These are phyloP conservation scores for Apoda limacodes DNA, from an alignment of 2,888 invertebrate species.

Conservation along the genomic window DNA sequence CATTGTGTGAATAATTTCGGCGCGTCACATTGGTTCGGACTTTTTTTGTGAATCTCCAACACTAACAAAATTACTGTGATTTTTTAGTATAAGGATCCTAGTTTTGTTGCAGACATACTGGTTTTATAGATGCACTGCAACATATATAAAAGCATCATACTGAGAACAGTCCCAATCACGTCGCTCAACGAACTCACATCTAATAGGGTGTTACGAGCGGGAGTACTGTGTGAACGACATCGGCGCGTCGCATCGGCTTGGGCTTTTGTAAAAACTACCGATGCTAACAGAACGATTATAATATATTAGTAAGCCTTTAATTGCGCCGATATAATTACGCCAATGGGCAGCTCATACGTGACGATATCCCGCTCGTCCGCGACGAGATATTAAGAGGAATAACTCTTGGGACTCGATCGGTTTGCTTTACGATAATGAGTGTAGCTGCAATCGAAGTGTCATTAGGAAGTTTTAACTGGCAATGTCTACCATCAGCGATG, in stretches of 20 bases:
- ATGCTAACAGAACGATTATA: conserved; percentile 66
- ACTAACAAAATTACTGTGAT: too few relatives aligned
- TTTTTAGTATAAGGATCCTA: too few relatives aligned
- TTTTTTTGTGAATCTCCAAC: too few relatives aligned
- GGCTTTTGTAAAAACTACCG: conserved; percentile 55
- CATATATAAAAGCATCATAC: conserved; percentile 24
- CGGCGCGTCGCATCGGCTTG: conserved; percentile 41
- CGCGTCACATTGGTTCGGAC: too few relatives aligned
- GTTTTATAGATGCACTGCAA: too few relatives aligned
- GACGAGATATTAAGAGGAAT: conserved; percentile 63
- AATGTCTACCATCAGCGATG: conserved; percentile 59
- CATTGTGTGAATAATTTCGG: too few relatives aligned
- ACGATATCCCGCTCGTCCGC: conserved; percentile 60
- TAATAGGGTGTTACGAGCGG: conserved; percentile 41
- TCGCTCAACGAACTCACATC: conserved; percentile 37
- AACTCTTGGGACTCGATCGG: conserved; percentile 59
- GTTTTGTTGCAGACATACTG: too few relatives aligned
- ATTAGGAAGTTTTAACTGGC: conserved; percentile 66
- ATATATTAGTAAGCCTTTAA: conserved; percentile 68
- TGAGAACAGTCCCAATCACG: conserved; percentile 36
- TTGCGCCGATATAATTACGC: conserved; percentile 66
- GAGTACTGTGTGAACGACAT: conserved; percentile 38
- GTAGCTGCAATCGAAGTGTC: conserved; percentile 62
- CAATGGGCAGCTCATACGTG: conserved; percentile 57
- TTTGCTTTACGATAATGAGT: conserved; percentile 65